These are phyloP conservation scores for Cromileptes altivelis DNA, from an alignment of 2,113 vertebrate genomes.

Conservation along the genomic window DNA sequence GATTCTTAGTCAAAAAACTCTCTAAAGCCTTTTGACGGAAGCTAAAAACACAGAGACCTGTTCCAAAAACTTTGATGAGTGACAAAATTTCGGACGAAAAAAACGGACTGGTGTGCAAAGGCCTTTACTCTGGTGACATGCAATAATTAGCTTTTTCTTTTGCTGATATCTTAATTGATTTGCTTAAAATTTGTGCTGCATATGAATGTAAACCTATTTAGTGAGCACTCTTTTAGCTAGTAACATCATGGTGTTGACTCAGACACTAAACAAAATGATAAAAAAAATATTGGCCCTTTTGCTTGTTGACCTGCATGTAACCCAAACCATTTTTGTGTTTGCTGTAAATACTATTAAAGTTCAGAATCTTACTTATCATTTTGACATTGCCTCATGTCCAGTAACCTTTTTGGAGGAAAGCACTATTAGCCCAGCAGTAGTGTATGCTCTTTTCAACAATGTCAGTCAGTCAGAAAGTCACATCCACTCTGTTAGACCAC, in stretches of 20 bases:
- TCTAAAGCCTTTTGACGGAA: too few species aligned
- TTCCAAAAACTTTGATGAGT: too few species aligned
- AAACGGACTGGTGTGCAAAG: too few species aligned
- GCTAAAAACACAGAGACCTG: too few species aligned
- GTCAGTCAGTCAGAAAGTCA: slow-evolving; percentile 25
- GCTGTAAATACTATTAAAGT: neutral
- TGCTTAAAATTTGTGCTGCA: neutral
- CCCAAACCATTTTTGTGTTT: neutral
- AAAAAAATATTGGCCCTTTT: neutral
- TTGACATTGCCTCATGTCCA: neutral
- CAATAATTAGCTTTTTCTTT: neutral
- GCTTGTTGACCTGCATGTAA: neutral
- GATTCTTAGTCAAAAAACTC: too few species aligned
- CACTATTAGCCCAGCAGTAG: neutral
- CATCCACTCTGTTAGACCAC: neutral
- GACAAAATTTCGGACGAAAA: too few species aligned
- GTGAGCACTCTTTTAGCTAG: too few species aligned
- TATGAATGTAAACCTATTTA: neutral
- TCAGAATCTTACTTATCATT: neutral
- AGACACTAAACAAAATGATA: neutral
- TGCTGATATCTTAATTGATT: neutral
- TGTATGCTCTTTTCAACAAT: neutral
- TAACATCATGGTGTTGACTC: neutral
- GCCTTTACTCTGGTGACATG: too few species aligned
- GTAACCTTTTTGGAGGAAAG: slow-evolving; percentile 1